Evolutionary conservation across 2,888 invertebrate genomes (phyloP).

Genomic region (Augochlorella aurata): DNA sequence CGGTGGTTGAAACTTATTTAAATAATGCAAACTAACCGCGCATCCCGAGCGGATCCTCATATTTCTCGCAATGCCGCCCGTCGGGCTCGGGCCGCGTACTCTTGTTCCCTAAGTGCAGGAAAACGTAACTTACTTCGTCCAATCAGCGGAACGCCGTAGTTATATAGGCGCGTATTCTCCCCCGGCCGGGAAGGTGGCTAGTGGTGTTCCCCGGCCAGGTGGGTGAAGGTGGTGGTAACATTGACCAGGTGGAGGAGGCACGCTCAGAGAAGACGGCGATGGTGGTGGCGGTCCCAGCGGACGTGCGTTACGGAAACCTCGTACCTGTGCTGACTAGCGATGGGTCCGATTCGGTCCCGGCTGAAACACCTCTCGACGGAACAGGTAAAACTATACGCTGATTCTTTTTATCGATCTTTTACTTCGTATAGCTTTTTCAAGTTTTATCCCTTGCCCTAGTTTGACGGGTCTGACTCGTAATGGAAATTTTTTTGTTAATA

Average conservation of each 20-base stretch:
- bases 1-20: not conserved
- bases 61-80: slow-evolving; percentile 77
- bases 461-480: too few species aligned
- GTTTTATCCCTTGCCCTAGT: too few species aligned
- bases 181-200: slow-evolving; percentile 61
- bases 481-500: too few species aligned
- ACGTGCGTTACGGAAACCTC: slow-evolving; percentile 42
- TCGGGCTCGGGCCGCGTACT: slow-evolving; percentile 76
- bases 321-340: slow-evolving; percentile 36
- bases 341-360: slow-evolving; percentile 29
- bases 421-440: too few species aligned
- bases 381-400: not conserved
- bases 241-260: slow-evolving; percentile 53
- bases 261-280: slow-evolving; percentile 38
- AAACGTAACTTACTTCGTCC: slow-evolving; percentile 80
- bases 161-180: slow-evolving; percentile 81
- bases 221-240: slow-evolving; percentile 63
- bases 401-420: too few species aligned
- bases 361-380: not conserved
- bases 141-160: slow-evolving; percentile 81
- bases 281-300: slow-evolving; percentile 42
- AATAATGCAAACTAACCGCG: slow-evolving; percentile 76
- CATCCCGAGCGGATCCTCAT: slow-evolving; percentile 81
- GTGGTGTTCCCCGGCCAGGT: slow-evolving; percentile 62
- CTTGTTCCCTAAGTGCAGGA: slow-evolving; percentile 78